Percentiles rank a stretch among this genome's conserved stretches.
Evolutionary conservation across 1,140 invertebrate species (phyloP).

Genomic region (Pseudomyrmex pallidus): DNA sequence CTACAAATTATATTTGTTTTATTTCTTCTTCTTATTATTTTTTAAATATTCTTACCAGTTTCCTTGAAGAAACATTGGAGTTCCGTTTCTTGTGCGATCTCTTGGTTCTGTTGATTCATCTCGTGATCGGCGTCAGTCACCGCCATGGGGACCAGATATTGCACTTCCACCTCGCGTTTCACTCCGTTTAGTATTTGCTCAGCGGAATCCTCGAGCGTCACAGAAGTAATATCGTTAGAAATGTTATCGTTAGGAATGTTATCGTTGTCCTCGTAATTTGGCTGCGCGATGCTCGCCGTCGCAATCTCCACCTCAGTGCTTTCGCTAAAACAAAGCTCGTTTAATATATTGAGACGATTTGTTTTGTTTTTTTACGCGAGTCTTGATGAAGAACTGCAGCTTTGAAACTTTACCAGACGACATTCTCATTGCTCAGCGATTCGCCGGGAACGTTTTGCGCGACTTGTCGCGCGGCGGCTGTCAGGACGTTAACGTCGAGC

Average conservation of each 20-base stretch:
- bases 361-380: neutral
- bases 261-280: slow-evolving; percentile 71
- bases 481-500: slow-evolving; percentile 37
- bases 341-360: neutral
- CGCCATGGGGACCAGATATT: slow-evolving; percentile 84
- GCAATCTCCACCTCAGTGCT: slow-evolving; percentile 81
- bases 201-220: slow-evolving; percentile 84
- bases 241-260: no score
- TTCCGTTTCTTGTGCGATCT: slow-evolving; percentile 66
- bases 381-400: neutral
- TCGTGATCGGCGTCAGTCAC: slow-evolving; percentile 71
- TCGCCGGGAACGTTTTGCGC: slow-evolving; percentile 24
- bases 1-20: slow-evolving; percentile 75
- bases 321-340: slow-evolving; percentile 66
- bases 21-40: neutral
- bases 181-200: slow-evolving; percentile 85
- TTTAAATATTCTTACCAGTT: slow-evolving; percentile 68
- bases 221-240: slow-evolving; percentile 70
- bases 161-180: slow-evolving; percentile 85
- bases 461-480: slow-evolving; percentile 14
- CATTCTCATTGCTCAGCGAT: slow-evolving; percentile 38
- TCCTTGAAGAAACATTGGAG: slow-evolving; percentile 78
- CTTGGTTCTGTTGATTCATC: slow-evolving; percentile 68
- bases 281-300: slow-evolving; percentile 82
- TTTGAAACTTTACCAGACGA: slow-evolving; percentile 48